Percentiles rank a stretch among this genome's conserved stretches.
These are phyloP conservation scores for Holacanthus passer DNA, from an alignment of 2,113 vertebrate genomes.

Conservation along the genomic window DNA sequence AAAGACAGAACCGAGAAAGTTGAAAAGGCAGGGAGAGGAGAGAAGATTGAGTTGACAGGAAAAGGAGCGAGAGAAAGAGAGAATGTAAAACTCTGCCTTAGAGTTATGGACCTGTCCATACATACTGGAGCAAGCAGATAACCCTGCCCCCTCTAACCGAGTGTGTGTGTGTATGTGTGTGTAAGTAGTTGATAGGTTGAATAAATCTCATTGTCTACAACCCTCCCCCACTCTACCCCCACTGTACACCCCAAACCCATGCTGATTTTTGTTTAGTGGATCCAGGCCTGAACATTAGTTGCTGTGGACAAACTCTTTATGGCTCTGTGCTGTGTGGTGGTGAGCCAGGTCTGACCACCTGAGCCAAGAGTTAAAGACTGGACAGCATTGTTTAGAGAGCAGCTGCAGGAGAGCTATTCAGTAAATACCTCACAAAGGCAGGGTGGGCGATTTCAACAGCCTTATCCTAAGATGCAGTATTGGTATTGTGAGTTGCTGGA, in stretches of 20 bases:
- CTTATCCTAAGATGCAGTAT: conserved; percentile 12
- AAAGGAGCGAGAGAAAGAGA: conserved; percentile 14
- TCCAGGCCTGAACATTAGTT: conserved; percentile 12
- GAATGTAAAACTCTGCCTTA: conserved; percentile 20
- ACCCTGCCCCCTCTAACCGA: conserved; percentile 19
- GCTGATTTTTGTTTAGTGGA: conserved; percentile 25
- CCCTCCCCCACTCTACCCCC: background rate
- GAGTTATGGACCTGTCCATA: conserved; percentile 60
- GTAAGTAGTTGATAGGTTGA: conserved; percentile 28
- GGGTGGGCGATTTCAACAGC: conserved; percentile 20
- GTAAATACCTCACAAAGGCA: conserved; percentile 6
- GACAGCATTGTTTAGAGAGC: conserved; percentile 52
- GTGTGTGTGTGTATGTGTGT: conserved; percentile 31
- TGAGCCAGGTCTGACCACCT: conserved; percentile 52
- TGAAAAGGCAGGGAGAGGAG: conserved; percentile 37
- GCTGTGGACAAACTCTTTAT: conserved; percentile 36
- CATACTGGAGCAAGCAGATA: conserved; percentile 57
- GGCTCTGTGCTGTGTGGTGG: conserved; percentile 29
- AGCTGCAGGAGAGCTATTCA: conserved; percentile 42
- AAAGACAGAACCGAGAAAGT: conserved; percentile 29
- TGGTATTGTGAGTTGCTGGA: background rate
- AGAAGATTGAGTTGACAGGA: conserved; percentile 45
- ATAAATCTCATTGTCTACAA: conserved; percentile 38
- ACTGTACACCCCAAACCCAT: background rate
- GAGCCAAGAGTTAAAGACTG: conserved; percentile 60